Base-by-base conservation (phyloP, 1,140 invertebrate species). In the Drosophila mayri region DNA sequence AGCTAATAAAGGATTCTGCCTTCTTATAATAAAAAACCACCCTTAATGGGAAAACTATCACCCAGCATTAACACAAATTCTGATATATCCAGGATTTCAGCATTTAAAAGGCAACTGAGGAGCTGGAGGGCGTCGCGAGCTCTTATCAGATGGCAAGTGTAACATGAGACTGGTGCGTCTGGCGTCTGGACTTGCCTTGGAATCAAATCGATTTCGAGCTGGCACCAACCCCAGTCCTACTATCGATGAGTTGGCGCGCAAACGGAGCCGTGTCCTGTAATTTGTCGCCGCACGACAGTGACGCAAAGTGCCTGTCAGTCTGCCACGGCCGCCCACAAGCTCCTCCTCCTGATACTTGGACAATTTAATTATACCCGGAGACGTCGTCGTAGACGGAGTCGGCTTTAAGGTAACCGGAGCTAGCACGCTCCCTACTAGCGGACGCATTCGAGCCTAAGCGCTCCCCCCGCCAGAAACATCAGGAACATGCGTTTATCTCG, bases 191-290 rank as follows among this genome's bases (percentile, higher is more conserved):
- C 68, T 79, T 55, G 76, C 76, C 67, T 70, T 49, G 43, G 57
- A 86, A 81, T 61, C 75, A 88, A 87, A 87, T 87, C 83, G 83
- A 87, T 87, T 87, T 76, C 60, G 52, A 57, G 63, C 59, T 38
- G 40, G 46, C 62, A 70, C 62, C 62, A 70, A 63, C 65, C 50
- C 43, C 58, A 35, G 49, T 40, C 52, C 52, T 44, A 22, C 54
- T 46, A 57, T 73, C 67, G 81, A 75, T 82, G 74, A 76, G 73
- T 65, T 74, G 72, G 72, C 73, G 70, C 66, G 41, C 66, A 72
- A 72, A 71, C 32, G 49, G 65, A 55, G 54, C 50, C 79, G 65
- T 82, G 79, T 82, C 76, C 76, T 80, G 81, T 84, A 84, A 84
- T 84, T 84, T 84, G 81, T 84, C 81, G 65, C 65, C 72, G 57